Conservation (phyloP, 2,797 vertebrate species). For the Pitangus sulphuratus region DNA sequence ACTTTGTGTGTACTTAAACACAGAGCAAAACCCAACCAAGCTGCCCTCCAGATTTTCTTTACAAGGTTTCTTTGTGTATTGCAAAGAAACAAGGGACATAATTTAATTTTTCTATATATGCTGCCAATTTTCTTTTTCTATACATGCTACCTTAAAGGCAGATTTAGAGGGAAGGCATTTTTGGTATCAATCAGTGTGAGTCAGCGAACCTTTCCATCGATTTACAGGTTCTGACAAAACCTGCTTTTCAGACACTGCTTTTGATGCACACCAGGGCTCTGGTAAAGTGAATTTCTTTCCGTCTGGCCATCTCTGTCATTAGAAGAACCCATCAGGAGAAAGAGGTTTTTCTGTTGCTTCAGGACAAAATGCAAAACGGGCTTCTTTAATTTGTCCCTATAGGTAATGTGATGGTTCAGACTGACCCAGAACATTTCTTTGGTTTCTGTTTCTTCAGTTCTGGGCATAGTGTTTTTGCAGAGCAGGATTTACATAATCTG, state of each 20-base stretch:
- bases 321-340: not conserved
- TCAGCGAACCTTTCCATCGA: slow-evolving; percentile 27
- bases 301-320: not conserved
- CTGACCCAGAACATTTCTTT: not conserved
- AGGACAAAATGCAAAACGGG: not conserved
- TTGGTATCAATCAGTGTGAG: not conserved
- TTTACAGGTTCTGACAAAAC: slow-evolving; percentile 54
- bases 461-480: not conserved
- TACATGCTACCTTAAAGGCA: not conserved
- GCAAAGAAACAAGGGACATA: not conserved
- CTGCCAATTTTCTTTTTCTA: not conserved
- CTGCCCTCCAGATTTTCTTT: not conserved
- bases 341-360: not conserved
- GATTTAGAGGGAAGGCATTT: slow-evolving; percentile 14
- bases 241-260: slow-evolving; percentile 19
- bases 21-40: not conserved
- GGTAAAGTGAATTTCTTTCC: slow-evolving; percentile 26
- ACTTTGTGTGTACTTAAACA: not conserved
- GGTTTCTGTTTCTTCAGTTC: not conserved
- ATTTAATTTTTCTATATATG: not conserved
- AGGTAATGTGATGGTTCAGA: not conserved
- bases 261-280: not conserved
- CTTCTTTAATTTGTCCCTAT: not conserved
- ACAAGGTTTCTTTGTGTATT: not conserved
- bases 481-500: slow-evolving; percentile 20